Conservation (phyloP, 2,113 vertebrate genomes). For the Rattus rattus region DNA sequence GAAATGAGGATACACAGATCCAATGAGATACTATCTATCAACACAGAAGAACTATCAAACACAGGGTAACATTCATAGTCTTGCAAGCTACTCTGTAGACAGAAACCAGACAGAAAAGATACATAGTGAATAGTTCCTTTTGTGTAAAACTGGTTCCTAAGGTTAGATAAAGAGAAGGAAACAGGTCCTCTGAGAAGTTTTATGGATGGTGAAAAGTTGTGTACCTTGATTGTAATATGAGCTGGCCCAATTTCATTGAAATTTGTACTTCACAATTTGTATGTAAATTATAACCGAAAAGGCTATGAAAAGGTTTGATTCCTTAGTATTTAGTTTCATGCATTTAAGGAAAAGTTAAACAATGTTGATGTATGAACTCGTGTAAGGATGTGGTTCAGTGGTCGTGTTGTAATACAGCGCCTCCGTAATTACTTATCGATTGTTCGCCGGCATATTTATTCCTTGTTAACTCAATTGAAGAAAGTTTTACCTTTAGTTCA, state of each 20-base stretch:
- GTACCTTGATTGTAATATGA: background rate
- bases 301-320: background rate
- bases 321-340: conserved; percentile 18
- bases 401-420: background rate
- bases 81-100: background rate
- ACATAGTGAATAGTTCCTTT: background rate
- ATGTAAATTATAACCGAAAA: conserved; percentile 20
- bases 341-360: conserved; percentile 40
- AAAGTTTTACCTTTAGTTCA: conserved; percentile 61
- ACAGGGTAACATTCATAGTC: background rate
- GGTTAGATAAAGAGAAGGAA: background rate
- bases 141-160: background rate
- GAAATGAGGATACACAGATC: background rate
- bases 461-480: conserved; percentile 62
- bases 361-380: conserved; percentile 9
- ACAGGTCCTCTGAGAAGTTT: background rate
- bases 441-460: conserved; percentile 50
- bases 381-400: conserved; percentile 25
- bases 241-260: conserved; percentile 39
- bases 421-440: conserved; percentile 73
- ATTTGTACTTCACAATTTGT: background rate
- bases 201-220: background rate
- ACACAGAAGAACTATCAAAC: background rate
- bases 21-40: background rate
- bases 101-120: background rate